Conservation (phyloP, 1,140 invertebrate species). For the Lepeophtheirus salmonis region DNA sequence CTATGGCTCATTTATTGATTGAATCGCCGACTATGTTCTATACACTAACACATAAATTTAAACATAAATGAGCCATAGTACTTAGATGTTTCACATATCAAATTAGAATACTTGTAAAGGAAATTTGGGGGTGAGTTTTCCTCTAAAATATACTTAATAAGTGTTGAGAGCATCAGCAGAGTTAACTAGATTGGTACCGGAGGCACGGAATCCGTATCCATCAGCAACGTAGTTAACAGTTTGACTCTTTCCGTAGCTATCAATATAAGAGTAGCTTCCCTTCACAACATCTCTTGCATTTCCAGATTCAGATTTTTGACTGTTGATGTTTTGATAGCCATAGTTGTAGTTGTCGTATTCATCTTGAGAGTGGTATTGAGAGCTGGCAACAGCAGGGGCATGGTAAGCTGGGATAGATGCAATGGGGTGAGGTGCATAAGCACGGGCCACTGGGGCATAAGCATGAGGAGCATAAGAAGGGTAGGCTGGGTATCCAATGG, state of each 20-base stretch:
- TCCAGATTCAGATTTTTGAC: slow-evolving; percentile 19
- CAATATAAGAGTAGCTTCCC: slow-evolving; percentile 29
- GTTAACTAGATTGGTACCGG: slow-evolving; percentile 21
- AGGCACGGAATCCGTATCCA: slow-evolving; percentile 21
- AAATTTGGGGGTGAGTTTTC: too few species aligned
- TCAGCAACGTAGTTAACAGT: slow-evolving; percentile 33
- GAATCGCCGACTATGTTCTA: too few species aligned
- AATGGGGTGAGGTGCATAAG: not conserved
- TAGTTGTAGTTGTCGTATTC: slow-evolving; percentile 25
- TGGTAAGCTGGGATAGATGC: not conserved
- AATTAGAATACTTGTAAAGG: too few species aligned
- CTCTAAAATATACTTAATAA: too few species aligned
- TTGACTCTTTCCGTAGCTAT: slow-evolving; percentile 20
- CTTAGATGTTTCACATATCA: too few species aligned
- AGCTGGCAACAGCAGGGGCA: slow-evolving; percentile 19
- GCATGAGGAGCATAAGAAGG: not conserved
- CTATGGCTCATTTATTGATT: too few species aligned
- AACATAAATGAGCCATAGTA: too few species aligned
- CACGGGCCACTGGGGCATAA: not conserved
- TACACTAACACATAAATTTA: too few species aligned
- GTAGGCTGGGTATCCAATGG: not conserved
- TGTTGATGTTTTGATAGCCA: slow-evolving; percentile 20
- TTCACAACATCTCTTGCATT: slow-evolving; percentile 22
- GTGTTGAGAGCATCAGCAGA: not conserved
- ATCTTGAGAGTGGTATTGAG: slow-evolving; percentile 35